Evolutionary conservation across 2,113 vertebrate genomes (phyloP), one percentile per base, ranked within the genome.

Genomic region (Catharus minimus): DNA sequence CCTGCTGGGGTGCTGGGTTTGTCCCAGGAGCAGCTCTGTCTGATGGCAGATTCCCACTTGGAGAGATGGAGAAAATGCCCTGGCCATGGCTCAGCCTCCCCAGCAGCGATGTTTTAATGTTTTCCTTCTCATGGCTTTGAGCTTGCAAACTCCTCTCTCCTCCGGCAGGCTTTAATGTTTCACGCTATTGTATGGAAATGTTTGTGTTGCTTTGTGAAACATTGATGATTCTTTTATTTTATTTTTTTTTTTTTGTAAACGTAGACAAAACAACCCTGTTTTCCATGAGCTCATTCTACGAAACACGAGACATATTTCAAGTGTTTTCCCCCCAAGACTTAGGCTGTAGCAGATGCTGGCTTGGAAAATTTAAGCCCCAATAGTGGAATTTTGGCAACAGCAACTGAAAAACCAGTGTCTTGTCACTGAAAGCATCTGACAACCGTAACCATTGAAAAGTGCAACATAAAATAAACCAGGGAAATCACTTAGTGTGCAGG

Each of bases 211-310:
- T 78, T n/a, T 85, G 22, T 66, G 52, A 62, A 94, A 86, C 62
- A 78, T 2, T 11, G 55, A 93, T 24, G 27, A 69, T 61, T 82
- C 5, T 44, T 50, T n/a, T 41, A 23, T 47, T 50, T 11, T 46
- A 27, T 47, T 46, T 11, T 46, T 30, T 27, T 36, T 47, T 10
- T 56, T 38, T 33, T 21, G 14, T 62, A 49, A 89, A 81, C 0
- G 5, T 85, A 94, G 92, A 92, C 89, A 95, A 91, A 96, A 94
- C 75, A 92, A 85, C 47, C 10, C 53, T 85, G 60, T 79, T 94
- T 92, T 95, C 87, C 74, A 62, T 95, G 89, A 93, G 39, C 74
- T 95, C 77, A 86, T 65, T 57, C 71, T 47, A 32, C 2, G 7
- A 95, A 95, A 89, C 56, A 82, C 0, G 3, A 87, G 74, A 80